phyloP scores from a whole-genome alignment of 1,140 invertebrate species.

The Drosophila tropicalis region DNA sequence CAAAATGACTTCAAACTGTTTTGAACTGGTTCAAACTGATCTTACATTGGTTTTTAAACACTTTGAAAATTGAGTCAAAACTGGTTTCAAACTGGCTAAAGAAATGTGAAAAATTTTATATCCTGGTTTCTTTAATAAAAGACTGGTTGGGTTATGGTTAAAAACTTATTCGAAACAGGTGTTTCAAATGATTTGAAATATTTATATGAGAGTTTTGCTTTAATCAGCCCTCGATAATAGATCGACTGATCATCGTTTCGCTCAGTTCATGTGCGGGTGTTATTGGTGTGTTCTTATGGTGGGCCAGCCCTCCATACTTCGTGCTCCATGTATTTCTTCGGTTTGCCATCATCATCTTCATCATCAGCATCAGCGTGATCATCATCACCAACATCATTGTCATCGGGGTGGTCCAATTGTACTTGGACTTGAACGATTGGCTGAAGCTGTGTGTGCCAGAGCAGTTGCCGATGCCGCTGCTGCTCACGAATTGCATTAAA shows the following conservation, averaged over 20 bases:
- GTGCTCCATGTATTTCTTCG: slow-evolving; percentile 6
- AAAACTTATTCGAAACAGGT: neutral
- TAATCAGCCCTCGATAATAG: slow-evolving; percentile 27
- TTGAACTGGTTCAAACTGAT: slow-evolving; percentile 2
- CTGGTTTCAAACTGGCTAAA: neutral
- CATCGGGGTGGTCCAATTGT: slow-evolving; percentile 77
- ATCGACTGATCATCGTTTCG: slow-evolving; percentile 48
- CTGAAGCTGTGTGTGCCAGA: slow-evolving; percentile 32
- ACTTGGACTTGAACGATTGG: slow-evolving; percentile 80
- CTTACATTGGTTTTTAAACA: neutral
- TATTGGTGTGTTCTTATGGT: neutral
- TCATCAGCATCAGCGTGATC: no score
- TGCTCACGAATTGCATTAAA: slow-evolving; percentile 83
- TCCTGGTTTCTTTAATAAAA: neutral
- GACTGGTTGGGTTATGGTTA: neutral
- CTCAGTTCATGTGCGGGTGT: slow-evolving; percentile 37
- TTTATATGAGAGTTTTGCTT: neutral
- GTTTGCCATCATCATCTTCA: slow-evolving; percentile 16
- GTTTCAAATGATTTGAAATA: neutral
- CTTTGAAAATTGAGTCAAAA: neutral
- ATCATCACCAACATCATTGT: slow-evolving; percentile 11
- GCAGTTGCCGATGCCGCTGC: slow-evolving; percentile 22
- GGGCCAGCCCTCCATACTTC: slow-evolving; percentile 5
- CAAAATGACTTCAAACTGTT: neutral
- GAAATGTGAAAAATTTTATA: neutral